These are phyloP conservation scores for Datnioides undecimradiatus DNA, from an alignment of 2,113 vertebrate genomes.

Conservation along the genomic window DNA sequence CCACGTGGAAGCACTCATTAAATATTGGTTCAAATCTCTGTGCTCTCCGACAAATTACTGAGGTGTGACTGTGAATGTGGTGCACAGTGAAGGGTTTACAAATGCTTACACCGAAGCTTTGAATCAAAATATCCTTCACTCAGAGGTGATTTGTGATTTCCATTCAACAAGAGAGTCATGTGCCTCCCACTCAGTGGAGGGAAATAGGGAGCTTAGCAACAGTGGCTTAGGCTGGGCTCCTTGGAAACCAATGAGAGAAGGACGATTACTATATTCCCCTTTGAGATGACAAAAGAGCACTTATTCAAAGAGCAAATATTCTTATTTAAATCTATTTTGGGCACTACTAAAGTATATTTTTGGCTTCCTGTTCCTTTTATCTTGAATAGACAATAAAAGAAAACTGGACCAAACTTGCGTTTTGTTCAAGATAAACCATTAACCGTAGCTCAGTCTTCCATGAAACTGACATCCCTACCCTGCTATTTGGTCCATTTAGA, in stretches of 20 bases:
- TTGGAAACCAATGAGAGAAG: conserved; percentile 59
- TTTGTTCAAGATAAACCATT: conserved; percentile 8
- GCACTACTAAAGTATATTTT: not conserved
- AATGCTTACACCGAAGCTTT: conserved; percentile 11
- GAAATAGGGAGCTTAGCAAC: conserved; percentile 77
- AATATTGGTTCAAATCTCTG: not conserved
- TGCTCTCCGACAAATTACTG: not conserved
- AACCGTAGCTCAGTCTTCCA: conserved; percentile 3
- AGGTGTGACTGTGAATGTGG: not conserved
- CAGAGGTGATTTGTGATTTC: conserved; percentile 60
- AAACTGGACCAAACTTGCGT: not conserved
- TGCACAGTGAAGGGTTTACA: not conserved
- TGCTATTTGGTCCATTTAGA: not conserved
- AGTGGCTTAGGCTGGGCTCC: conserved; percentile 59
- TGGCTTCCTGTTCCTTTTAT: not conserved
- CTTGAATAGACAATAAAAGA: not conserved
- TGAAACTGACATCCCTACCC: not conserved
- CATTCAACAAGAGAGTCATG: conserved; percentile 61
- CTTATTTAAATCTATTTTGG: conserved; percentile 14
- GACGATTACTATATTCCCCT: conserved; percentile 33
- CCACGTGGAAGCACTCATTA: not conserved
- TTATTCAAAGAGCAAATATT: conserved; percentile 8
- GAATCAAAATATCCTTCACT: conserved; percentile 50
- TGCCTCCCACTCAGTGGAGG: conserved; percentile 61
- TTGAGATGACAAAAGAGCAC: conserved; percentile 34